A percentile compares a stretch with the other conserved stretches of the same genome.
These are phyloP conservation scores for Brachionus koreanus DNA, from an alignment of 1,140 invertebrate genomes.

Conservation along the genomic window DNA sequence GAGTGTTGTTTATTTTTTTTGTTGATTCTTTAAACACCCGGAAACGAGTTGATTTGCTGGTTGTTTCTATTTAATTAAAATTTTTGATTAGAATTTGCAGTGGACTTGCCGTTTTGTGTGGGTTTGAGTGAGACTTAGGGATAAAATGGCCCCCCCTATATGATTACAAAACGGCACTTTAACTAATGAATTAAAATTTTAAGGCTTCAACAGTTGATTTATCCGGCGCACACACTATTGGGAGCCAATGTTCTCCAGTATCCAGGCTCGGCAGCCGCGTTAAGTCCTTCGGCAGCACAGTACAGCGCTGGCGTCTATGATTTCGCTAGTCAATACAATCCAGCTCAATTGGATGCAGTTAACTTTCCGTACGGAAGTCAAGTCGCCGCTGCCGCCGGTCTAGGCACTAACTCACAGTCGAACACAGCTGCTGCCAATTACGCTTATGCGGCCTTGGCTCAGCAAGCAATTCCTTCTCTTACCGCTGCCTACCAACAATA, in stretches of 20 bases:
- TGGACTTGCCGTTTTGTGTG: background rate
- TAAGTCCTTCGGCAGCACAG: background rate
- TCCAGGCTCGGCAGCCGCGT: background rate
- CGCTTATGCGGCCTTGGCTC: constrained; percentile 30
- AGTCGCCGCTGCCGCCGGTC: constrained; percentile 3
- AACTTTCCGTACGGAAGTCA: constrained; percentile 14
- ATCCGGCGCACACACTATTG: constrained; percentile 38
- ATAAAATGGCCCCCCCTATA: background rate
- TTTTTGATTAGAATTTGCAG: constrained; percentile 35
- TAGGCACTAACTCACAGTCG: background rate
- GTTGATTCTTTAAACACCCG: constrained; percentile 8
- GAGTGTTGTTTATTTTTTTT: background rate
- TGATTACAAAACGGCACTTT: background rate
- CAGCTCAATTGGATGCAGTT: constrained; percentile 6
- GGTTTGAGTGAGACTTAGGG: constrained; percentile 7
- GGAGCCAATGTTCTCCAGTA: constrained; percentile 36
- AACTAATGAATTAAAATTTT: background rate
- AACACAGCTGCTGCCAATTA: constrained; percentile 39
- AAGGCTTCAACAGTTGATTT: constrained; percentile 38
- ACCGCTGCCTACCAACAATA: constrained; percentile 41
- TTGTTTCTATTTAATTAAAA: constrained; percentile 19
- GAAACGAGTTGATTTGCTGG: background rate
- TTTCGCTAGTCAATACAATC: constrained; percentile 16
- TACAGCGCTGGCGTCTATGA: constrained; percentile 11
- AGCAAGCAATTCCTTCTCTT: constrained; percentile 40